Base-by-base conservation (phyloP, 53 echinoderm and acorn worm species). In the Henricia sp. region DNA sequence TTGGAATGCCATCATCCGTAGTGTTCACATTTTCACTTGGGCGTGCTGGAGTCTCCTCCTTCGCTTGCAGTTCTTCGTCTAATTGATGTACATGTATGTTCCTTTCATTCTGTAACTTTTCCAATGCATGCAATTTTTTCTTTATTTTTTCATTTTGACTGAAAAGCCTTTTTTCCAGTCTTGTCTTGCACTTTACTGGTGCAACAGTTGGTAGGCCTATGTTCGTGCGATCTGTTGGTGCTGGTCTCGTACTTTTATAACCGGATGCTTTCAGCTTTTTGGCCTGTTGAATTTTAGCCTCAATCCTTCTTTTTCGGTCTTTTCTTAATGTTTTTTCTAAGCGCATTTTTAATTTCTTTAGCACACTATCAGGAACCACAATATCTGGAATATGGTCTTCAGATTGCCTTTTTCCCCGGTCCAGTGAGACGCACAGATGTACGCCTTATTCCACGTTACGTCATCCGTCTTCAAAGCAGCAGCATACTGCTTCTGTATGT, bases 181-280 rank as follows among this genome's bases (percentile, higher is more conserved):
- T 66, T 66, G 66, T 11, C 37, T 66, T 66, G 20, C 66, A 66
- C 29, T 66, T 66, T 37, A 66, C 66, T 66, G 66, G 66, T 34
- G 37, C 20, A 66, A 66, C 66, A 36, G 35, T 66, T 10, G 66
- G 36, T 66, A 11, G 16, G 16, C n/a, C n/a, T n/a, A n/a, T n/a
- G n/a, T 37, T n/a, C 6, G 10, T n/a, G 1, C 66, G 66, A 66
- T 66, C 66, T 6, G 36, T 66, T 66, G 66, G 66, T 17, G 56
- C 24, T 24, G 1, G 4, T 56, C 56, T 56, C 24, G 56, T 4
- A 24, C 24, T 3, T n/a, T n/a, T n/a, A 56, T 9, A 24, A 56
- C 1, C 2, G 4, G 6, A 17, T 56, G 23, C 11, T 24, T 3
- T 56, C 1, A 56, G 24, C 27, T 11, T 24, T 56, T 56, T 56